phyloP scores from a whole-genome alignment of 2,888 invertebrate species.

The Hedya salicella region DNA sequence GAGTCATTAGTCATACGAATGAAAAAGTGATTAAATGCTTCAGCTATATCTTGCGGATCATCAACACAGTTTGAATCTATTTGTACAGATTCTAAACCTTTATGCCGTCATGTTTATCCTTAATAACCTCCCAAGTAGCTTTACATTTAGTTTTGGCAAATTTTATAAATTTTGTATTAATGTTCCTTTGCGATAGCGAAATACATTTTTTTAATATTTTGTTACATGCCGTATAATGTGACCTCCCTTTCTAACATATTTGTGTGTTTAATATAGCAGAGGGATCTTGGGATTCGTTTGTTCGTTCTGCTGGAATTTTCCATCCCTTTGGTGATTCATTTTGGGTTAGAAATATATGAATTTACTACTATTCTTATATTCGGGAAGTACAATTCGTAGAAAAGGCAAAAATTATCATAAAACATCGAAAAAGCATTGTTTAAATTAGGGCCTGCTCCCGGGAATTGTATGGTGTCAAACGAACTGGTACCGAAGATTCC shows the following conservation, averaged over 20 bases:
- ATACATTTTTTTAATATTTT: slow-evolving; percentile 15
- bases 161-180: background rate
- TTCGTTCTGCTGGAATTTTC: background rate
- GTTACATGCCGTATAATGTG: background rate
- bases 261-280: no score
- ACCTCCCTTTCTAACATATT: background rate
- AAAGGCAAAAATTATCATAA: slow-evolving; percentile 12
- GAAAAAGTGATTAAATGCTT: no score
- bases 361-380: slow-evolving; percentile 5
- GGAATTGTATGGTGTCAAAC: no score
- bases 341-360: slow-evolving; percentile 6
- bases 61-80: background rate
- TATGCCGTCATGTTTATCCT: slow-evolving; percentile 1
- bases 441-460: no score
- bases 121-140: slow-evolving; percentile 4
- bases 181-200: background rate
- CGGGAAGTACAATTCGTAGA: slow-evolving; percentile 15
- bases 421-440: slow-evolving; percentile 15
- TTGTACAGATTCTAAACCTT: background rate
- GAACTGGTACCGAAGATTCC: no score
- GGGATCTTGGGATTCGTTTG: slow-evolving; percentile 2
- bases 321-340: slow-evolving; percentile 13
- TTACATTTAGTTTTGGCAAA: no score
- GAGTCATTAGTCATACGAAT: no score
- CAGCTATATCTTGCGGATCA: background rate